These are phyloP conservation scores for human (Homo sapiens) DNA, from an alignment of 2,113 vertebrate species.

Conservation along the genomic window GRCh38 chr12:114192501-114193000, in stretches of 20 bases:
- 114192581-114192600: too few species aligned
- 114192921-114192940: neutral
- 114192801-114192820: neutral
- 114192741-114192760: neutral
- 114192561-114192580: too few species aligned
- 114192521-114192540: too few species aligned
- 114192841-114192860: neutral
- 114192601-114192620: too few species aligned
- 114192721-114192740: neutral
- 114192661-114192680: neutral
- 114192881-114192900: neutral
- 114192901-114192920: neutral
- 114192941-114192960: neutral
- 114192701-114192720: neutral
- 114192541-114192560: too few species aligned
- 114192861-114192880: neutral
- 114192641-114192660: neutral
- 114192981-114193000: neutral
- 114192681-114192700: neutral
- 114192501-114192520: too few species aligned
- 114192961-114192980: neutral
- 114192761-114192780: rapidly evolving
- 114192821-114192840: neutral
- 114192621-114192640: neutral
- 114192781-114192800: neutral